These are phyloP conservation scores for Grammomys dolichurus DNA, from an alignment of 2,113 vertebrate species.

Conservation along the genomic window DNA sequence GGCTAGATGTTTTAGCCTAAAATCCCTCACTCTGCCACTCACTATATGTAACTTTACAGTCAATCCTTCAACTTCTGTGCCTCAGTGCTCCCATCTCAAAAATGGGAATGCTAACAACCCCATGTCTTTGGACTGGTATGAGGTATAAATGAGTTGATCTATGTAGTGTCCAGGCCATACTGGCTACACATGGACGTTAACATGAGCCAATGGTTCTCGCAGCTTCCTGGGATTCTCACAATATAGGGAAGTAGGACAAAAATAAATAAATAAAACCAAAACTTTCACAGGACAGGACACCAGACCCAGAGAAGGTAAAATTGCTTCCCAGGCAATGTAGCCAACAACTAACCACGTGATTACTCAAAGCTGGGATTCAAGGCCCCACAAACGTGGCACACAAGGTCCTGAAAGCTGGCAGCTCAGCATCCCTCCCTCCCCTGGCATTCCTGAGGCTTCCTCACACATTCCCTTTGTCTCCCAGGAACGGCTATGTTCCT, in stretches of 20 bases:
- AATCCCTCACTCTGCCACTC: background rate
- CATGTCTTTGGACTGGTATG: background rate
- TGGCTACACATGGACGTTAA: background rate
- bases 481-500: background rate
- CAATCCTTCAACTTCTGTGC: background rate
- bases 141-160: background rate
- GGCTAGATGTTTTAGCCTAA: background rate
- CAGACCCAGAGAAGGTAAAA: background rate
- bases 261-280: background rate
- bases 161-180: background rate
- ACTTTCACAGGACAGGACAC: background rate
- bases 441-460: slow-evolving; percentile 68
- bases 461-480: slow-evolving; percentile 58
- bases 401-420: background rate
- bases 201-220: background rate
- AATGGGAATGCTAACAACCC: background rate
- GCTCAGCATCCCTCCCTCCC: background rate
- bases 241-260: background rate
- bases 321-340: background rate
- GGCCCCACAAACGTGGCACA: background rate
- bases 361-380: background rate
- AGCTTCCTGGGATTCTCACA: background rate
- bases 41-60: background rate
- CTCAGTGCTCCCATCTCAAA: background rate
- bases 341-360: background rate